phyloP scores from a whole-genome alignment of 1,140 invertebrate genomes.

The Monochamus saltuarius region DNA sequence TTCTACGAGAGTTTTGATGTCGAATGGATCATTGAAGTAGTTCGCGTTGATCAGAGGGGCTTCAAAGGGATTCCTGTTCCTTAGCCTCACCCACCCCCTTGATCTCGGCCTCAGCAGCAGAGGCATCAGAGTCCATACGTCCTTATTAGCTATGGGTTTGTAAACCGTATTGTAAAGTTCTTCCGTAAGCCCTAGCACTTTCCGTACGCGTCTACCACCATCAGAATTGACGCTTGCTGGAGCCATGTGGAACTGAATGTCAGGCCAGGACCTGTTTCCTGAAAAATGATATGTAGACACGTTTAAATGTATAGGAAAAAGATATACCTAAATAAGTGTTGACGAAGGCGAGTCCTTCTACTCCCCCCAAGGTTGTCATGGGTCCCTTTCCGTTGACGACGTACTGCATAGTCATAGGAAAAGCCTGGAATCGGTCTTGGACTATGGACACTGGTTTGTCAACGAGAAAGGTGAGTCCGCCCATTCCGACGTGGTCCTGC shows the following conservation, averaged over 20 bases:
- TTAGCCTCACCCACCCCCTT: conserved; percentile 72
- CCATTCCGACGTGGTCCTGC: conserved; percentile 82
- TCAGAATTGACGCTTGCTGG: conserved; percentile 82
- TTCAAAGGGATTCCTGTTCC: conserved; percentile 77
- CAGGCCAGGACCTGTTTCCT: conserved; percentile 71
- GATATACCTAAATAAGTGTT: conserved; percentile 63
- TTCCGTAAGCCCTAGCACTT: conserved; percentile 81
- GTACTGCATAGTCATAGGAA: conserved; percentile 77
- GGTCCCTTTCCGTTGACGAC: conserved; percentile 74
- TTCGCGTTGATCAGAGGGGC: conserved; percentile 87
- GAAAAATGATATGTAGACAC: no score
- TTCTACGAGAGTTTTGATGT: conserved; percentile 76
- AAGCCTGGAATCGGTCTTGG: conserved; percentile 68
- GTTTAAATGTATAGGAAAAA: no score
- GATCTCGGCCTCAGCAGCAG: conserved; percentile 78
- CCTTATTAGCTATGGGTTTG: conserved; percentile 63
- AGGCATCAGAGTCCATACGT: conserved; percentile 83
- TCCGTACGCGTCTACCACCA: conserved; percentile 70
- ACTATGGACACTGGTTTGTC: conserved; percentile 77
- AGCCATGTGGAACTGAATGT: conserved; percentile 86
- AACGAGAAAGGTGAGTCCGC: conserved; percentile 74
- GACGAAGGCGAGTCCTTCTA: conserved; percentile 83
- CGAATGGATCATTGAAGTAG: conserved; percentile 77
- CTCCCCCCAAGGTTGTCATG: conserved; percentile 80
- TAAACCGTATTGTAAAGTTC: conserved; percentile 77